phyloP scores from a whole-genome alignment of 2,888 invertebrate genomes.

The Mongoloraphidia duomilia region DNA sequence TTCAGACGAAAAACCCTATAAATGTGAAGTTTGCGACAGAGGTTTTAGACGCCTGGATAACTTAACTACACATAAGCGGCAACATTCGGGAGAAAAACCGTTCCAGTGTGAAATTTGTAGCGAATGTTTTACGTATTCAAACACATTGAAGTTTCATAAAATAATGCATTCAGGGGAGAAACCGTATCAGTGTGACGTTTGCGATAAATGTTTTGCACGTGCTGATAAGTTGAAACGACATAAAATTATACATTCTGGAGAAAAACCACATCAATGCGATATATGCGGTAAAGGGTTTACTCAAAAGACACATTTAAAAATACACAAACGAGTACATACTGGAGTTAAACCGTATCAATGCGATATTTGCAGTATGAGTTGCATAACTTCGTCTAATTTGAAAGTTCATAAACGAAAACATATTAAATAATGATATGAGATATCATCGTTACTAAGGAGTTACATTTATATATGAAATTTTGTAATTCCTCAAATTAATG shows the following conservation, averaged over 20 bases:
- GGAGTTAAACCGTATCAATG: too few relatives aligned
- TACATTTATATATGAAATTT: too few relatives aligned
- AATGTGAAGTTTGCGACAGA: background rate
- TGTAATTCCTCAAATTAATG: too few relatives aligned
- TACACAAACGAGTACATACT: too few relatives aligned
- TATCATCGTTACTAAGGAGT: too few relatives aligned
- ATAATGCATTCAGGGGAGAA: background rate
- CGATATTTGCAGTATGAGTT: too few relatives aligned
- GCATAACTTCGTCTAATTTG: too few relatives aligned
- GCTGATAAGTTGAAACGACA: background rate
- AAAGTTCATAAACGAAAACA: too few relatives aligned
- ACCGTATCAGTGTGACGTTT: background rate
- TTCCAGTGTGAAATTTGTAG: background rate
- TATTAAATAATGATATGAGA: too few relatives aligned
- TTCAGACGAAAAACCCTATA: background rate
- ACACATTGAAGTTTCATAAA: background rate
- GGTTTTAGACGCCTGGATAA: background rate
- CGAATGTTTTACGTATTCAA: background rate
- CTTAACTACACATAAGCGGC: background rate
- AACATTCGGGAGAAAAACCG: background rate
- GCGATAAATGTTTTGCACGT: background rate
- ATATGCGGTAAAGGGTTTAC: too few relatives aligned
- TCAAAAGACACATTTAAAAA: too few relatives aligned
- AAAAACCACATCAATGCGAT: background rate
- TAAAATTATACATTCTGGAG: background rate